phyloP scores from a whole-genome alignment of 2,113 vertebrate species.

The Nothoprocta pentlandii region DNA sequence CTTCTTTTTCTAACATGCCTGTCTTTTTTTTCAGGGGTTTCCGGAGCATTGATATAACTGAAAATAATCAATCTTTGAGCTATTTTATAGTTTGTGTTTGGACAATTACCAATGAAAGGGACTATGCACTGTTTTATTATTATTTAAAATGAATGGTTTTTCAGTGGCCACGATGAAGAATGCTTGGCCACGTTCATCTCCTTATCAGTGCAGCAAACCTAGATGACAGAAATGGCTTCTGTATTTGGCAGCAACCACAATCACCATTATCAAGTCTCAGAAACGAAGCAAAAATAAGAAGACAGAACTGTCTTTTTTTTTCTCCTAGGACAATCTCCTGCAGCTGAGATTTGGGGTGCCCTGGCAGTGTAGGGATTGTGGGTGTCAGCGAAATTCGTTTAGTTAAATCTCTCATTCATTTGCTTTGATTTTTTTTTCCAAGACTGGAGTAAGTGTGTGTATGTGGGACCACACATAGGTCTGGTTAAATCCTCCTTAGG shows the following conservation, averaged over 20 bases:
- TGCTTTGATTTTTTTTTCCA: neutral
- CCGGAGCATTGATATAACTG: conserved; percentile 24
- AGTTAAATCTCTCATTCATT: neutral
- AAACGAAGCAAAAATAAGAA: neutral
- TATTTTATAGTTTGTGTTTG: neutral
- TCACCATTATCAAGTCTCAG: neutral
- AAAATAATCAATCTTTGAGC: conserved; percentile 38
- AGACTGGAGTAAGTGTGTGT: neutral
- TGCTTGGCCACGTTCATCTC: neutral
- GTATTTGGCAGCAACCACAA: neutral
- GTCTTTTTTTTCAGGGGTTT: neutral
- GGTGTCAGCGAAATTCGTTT: neutral
- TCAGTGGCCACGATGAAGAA: neutral
- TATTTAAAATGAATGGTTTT: neutral
- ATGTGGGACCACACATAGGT: neutral
- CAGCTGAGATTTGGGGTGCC: neutral
- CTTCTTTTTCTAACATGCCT: conserved; percentile 27
- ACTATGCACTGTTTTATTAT: conserved; percentile 8
- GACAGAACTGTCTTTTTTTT: neutral
- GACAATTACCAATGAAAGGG: conserved; percentile 36
- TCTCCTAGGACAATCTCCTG: neutral
- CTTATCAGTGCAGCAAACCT: rapidly evolving
- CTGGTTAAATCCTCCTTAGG: neutral
- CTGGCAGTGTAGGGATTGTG: rapidly evolving
- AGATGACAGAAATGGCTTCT: neutral